A percentile compares a stretch with the other conserved stretches of the same genome.
Conservation (phyloP, 2,888 invertebrate genomes). For the Acanthosepion pharaonis region DNA sequence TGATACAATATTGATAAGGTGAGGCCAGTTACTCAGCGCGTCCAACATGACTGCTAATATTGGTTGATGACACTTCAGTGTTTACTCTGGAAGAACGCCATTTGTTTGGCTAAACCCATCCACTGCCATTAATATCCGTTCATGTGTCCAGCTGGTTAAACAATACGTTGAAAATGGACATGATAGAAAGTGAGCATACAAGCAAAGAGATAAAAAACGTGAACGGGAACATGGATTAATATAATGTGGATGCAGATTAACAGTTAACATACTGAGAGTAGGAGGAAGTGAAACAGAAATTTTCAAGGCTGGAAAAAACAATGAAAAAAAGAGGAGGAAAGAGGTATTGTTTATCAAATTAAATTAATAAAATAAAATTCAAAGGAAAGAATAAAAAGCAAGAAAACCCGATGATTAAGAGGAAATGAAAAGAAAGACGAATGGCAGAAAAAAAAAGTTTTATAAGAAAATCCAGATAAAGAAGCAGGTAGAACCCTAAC, state of each 20-base stretch:
- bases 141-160: conserved; percentile 33
- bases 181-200: neutral
- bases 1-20: neutral
- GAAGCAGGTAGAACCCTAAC: rapidly evolving
- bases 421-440: neutral
- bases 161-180: neutral
- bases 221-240: neutral
- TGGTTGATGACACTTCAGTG: conserved; percentile 10
- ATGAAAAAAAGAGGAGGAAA: neutral
- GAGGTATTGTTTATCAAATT: no score
- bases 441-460: no score
- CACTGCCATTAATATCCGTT: conserved; percentile 6
- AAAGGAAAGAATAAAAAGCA: neutral
- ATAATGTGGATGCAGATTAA: neutral
- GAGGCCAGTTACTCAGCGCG: neutral
- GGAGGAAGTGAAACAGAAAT: neutral
- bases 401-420: neutral
- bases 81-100: neutral
- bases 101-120: conserved; percentile 24
- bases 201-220: neutral
- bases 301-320: neutral
- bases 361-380: no score
- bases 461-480: neutral
- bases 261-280: neutral
- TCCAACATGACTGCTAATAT: conserved; percentile 12